Conservation (phyloP, 2,113 vertebrate genomes). For the Charadrius vociferus region DNA sequence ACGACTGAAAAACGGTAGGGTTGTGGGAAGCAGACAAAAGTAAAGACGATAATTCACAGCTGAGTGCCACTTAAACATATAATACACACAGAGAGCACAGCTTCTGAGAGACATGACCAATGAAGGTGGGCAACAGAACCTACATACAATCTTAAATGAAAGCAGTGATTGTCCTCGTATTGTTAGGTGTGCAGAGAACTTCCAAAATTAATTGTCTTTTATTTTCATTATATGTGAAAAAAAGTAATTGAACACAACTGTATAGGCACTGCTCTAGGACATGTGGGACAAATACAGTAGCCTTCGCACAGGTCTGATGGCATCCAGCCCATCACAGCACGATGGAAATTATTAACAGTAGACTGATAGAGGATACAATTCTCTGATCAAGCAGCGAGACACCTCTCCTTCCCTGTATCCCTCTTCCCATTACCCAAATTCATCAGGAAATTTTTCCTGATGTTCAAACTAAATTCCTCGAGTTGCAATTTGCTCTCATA, state of each 20-base stretch:
- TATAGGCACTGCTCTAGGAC: not conserved
- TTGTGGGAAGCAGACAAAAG: not conserved
- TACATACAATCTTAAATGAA: not conserved
- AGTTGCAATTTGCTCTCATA: not conserved
- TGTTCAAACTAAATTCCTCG: not conserved
- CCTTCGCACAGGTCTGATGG: not conserved
- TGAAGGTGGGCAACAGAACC: not conserved
- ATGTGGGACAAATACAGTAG: not conserved
- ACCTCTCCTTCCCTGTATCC: not conserved
- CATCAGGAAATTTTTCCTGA: not conserved
- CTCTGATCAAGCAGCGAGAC: not conserved
- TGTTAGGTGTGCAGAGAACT: not conserved
- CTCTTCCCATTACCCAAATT: accelerated
- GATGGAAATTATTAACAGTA: not conserved
- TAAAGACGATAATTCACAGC: not conserved
- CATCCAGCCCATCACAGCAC: not conserved
- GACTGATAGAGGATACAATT: not conserved
- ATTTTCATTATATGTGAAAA: not conserved
- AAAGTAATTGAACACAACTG: not conserved
- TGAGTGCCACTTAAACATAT: not conserved
- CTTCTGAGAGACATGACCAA: not conserved
- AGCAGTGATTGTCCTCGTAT: not conserved
- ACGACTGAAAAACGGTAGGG: not conserved
- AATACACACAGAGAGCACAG: not conserved
- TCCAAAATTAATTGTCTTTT: not conserved